phyloP scores from a whole-genome alignment of 2,113 vertebrate species.

The Spilogale gracilis region DNA sequence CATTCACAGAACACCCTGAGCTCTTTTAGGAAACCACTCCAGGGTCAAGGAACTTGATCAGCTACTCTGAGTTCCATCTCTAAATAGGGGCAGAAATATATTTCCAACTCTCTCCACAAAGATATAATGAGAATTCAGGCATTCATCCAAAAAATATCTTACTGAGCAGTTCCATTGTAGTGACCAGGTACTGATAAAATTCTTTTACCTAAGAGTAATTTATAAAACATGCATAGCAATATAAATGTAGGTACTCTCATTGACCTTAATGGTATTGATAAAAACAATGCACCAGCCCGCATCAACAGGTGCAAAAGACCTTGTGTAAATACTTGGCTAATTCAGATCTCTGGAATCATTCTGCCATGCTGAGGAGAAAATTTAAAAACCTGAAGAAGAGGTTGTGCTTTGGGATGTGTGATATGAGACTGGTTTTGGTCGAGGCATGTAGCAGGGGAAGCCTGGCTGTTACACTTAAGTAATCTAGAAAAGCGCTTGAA shows the following conservation, averaged over 20 bases:
- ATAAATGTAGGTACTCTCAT: background rate
- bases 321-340: background rate
- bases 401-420: conserved; percentile 44
- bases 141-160: background rate
- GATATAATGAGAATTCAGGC: background rate
- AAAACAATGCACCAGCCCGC: background rate
- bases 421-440: conserved; percentile 45
- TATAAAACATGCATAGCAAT: background rate
- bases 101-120: background rate
- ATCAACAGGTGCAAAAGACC: background rate
- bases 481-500: conserved; percentile 40
- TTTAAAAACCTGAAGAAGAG: background rate
- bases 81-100: background rate
- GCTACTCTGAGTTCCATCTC: background rate
- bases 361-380: conserved; percentile 10
- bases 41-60: background rate
- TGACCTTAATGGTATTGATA: background rate
- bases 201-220: background rate
- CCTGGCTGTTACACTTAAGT: conserved; percentile 37
- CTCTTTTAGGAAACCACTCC: conserved; percentile 14
- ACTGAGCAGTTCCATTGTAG: background rate
- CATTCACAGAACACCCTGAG: background rate
- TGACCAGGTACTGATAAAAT: background rate
- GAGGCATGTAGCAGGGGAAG: background rate
- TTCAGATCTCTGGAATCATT: conserved; percentile 8